These are phyloP conservation scores for Phasianus colchicus DNA, from an alignment of 2,113 vertebrate species.

Conservation along the genomic window DNA sequence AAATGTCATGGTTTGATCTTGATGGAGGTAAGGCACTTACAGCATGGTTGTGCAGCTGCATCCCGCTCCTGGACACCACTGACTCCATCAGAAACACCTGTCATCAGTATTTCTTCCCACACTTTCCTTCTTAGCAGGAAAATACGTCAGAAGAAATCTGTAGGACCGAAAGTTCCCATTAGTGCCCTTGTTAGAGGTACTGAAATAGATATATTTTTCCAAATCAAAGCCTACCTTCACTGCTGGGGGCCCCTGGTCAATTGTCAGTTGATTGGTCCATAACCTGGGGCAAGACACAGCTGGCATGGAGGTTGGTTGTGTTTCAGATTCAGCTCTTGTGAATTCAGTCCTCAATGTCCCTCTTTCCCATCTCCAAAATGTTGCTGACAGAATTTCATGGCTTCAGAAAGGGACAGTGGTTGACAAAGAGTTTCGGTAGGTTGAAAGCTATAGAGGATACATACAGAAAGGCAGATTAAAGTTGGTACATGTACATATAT, in stretches of 20 bases:
- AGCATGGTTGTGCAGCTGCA: background rate
- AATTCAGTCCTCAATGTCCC: background rate
- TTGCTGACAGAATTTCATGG: background rate
- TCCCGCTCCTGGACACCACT: background rate
- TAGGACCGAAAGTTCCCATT: background rate
- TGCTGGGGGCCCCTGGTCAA: background rate
- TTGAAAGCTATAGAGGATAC: background rate
- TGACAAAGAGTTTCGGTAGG: background rate
- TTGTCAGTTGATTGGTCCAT: background rate
- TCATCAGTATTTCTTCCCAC: background rate
- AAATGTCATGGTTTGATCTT: background rate
- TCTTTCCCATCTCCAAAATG: background rate
- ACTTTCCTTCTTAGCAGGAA: background rate
- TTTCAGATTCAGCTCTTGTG: background rate
- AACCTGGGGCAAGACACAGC: fast-evolving
- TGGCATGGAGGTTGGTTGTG: fast-evolving
- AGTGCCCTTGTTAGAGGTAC: background rate
- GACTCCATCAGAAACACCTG: background rate
- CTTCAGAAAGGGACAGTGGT: background rate
- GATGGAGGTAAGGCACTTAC: background rate
- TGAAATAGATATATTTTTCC: background rate
- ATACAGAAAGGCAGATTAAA: background rate
- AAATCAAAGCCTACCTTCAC: background rate
- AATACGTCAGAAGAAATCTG: background rate
- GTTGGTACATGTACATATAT: background rate